Base-by-base conservation (phyloP, 2,113 vertebrate genomes). In the Stomatorhinus ivindoensis region DNA sequence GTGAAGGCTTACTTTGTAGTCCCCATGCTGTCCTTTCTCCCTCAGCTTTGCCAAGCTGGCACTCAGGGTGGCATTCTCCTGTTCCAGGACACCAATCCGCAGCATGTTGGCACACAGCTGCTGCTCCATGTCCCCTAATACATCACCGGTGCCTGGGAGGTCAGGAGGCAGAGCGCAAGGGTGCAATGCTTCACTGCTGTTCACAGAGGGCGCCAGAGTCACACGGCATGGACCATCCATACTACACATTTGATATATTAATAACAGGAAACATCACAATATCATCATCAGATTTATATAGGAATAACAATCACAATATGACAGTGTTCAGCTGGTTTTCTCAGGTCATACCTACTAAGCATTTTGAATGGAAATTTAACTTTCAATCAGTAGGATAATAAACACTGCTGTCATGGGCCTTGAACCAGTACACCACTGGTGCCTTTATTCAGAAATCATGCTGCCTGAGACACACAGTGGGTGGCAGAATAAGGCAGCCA, bases 71-170 rank as follows among this genome's bases (percentile, higher is more conserved):
- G 0, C 0, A 0, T 99, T 99, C 93, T 99, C 97, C 92, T 95
- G 94, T 94, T 98, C 94, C 89, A 99, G 95, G 88, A 97, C 90
- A 5, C 84, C 46, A n/a, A 98, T 96, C 6, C 98, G 97, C 90
- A 98, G 91, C 88, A 39, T 89, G 87, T 99, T 99, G 88, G 97
- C 97, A 90, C 96, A 94, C 2, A 98, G 42, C 92, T 99, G 98
- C 86, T 94, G 96, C 93, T 97, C 96, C 97, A 99, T 99, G 91
- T 99, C 98, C 39, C 96, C 92, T 0, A 94, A 89, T 55, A 98
- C 65, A 24, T 95, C 94, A 39, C 97, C 96, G 0, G 95, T 97
- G 94, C 94, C 98, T 99, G 92, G 69, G 50, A 61, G 27, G 84
- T 47, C 85, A 46, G 82, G 3, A 90, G 65, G 88, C 15, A 88